These are phyloP conservation scores for Nomada flava DNA, from an alignment of 2,888 invertebrate species.

Conservation along the genomic window DNA sequence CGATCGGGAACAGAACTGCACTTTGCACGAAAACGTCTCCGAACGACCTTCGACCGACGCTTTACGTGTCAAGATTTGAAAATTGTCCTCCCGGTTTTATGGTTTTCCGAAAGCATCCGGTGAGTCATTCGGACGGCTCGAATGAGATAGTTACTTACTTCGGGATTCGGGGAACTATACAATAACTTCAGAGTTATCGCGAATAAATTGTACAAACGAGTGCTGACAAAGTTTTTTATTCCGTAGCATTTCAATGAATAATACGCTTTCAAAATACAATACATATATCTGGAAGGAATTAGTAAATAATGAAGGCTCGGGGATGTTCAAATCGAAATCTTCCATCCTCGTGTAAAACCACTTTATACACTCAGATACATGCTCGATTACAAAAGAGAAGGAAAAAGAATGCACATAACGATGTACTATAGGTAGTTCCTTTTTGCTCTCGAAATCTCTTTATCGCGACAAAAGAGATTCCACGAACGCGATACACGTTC, in stretches of 20 bases:
- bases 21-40: background rate
- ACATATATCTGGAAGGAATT: too few species aligned
- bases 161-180: background rate
- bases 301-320: too few species aligned
- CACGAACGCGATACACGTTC: background rate
- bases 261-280: too few species aligned
- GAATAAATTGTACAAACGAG: background rate
- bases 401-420: background rate
- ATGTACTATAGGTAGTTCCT: background rate
- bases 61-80: conserved; percentile 27
- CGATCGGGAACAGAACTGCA: conserved; percentile 2
- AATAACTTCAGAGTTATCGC: background rate
- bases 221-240: background rate
- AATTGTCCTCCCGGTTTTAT: conserved; percentile 29
- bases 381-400: too few species aligned
- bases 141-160: background rate
- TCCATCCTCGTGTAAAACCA: too few species aligned
- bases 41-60: conserved; percentile 19
- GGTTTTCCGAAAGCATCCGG: conserved; percentile 7
- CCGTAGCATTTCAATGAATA: background rate
- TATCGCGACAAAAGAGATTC: background rate
- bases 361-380: too few species aligned
- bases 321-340: too few species aligned
- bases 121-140: conserved; percentile 6
- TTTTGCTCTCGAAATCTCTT: background rate